Evolutionary conservation across 2,797 vertebrate species (phyloP), one percentile per base, ranked within the genome.

Genomic region (Kryptolebias ocellatus): DNA sequence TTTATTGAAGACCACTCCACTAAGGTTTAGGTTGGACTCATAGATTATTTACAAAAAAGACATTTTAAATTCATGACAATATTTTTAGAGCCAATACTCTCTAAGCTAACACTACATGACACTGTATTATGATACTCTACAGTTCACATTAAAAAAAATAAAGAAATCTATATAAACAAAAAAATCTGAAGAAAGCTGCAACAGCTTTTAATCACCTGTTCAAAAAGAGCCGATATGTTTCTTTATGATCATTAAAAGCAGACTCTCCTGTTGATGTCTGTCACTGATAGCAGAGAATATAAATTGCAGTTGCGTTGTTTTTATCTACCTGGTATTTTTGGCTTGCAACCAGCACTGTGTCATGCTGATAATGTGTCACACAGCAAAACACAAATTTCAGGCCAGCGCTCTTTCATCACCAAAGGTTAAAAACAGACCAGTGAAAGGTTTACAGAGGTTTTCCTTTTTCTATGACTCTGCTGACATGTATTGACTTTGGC

Each of bases 211-310:
- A 79, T 74, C 76, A 80, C 74, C 61, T 67, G 53, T 78, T 67
- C 58, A 60, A 67, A 64, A 82, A 78, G 67, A 70, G 84, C 72
- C 20, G 20, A 24, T 76, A 64, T 16, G 78, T 49, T 67, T 74
- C 79, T 82, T 64, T 31, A 24, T 16, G 28, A 74, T 78, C 68
- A 83, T 87, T 84, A 90, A 86, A 89, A 80, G 73, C 71, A 72
- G 4, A 61, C 76, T 81, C 71, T 62, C 54, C 76, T 58, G 73
- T 61, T 74, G 89, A 91, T 86, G 72, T 79, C 83, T 83, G 84
- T 86, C 89, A 84, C 73, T 75, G 88, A 90, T 90, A 89, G 80
- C 72, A 53, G 65, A 61, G 54, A 78, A 83, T 85, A 78, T 87
- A 77, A 83, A 82, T 80, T 85, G 78, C 87, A 83, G 64, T 72